These are phyloP conservation scores for Sander lucioperca DNA, from an alignment of 2,113 vertebrate genomes.

Conservation along the genomic window DNA sequence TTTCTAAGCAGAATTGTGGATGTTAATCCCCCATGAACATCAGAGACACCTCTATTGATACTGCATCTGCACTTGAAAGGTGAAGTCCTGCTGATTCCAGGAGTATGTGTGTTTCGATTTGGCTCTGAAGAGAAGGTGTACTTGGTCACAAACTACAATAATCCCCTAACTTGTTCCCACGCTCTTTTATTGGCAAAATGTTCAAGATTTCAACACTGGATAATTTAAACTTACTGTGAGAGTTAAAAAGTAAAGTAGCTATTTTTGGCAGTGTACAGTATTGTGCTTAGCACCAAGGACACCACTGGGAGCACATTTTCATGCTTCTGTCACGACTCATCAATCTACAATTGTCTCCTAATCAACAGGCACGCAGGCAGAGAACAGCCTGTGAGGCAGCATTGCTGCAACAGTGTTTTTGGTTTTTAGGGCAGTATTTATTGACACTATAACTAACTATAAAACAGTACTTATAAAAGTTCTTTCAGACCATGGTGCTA, in stretches of 20 bases:
- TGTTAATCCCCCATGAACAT: not conserved
- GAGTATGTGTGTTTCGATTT: not conserved
- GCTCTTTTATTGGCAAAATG: not conserved
- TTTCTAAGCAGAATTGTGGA: not conserved
- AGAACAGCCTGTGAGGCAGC: not conserved
- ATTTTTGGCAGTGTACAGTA: not conserved
- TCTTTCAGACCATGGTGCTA: not conserved
- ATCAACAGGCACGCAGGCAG: conserved; percentile 2
- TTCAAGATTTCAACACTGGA: not conserved
- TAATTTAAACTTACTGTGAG: not conserved
- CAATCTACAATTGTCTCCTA: conserved; percentile 22
- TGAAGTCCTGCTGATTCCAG: not conserved
- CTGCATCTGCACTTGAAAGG: not conserved
- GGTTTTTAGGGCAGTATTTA: conserved; percentile 1
- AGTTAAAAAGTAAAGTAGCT: not conserved
- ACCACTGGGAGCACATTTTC: not conserved
- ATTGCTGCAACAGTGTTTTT: not conserved
- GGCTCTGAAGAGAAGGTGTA: not conserved
- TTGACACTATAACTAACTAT: conserved; percentile 22
- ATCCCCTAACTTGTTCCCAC: not conserved
- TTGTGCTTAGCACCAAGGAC: conserved; percentile 44
- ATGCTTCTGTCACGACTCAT: conserved; percentile 38
- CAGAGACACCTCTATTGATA: not conserved
- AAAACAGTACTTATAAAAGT: conserved; percentile 20
- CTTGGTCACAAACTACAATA: not conserved